These are phyloP conservation scores for Mus musculus DNA, from an alignment of 2,113 vertebrate species.

Conservation along the genomic window GRCm39 chr3:100463501-100464000, in stretches of 20 bases:
- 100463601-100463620: background rate
- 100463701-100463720: background rate
- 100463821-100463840: background rate
- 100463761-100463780: background rate
- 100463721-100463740: background rate
- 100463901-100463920: accelerated
- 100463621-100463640: background rate
- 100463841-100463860: accelerated
- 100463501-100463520: background rate
- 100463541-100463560: background rate
- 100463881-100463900: accelerated
- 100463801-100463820: background rate
- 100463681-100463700: conserved; percentile 19
- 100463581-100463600: background rate
- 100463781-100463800: background rate
- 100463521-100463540: accelerated
- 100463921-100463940: background rate
- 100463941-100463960: background rate
- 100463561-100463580: background rate
- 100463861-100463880: background rate
- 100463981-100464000: too few relatives aligned
- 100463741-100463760: background rate
- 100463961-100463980: too few relatives aligned
- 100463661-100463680: background rate
- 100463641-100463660: background rate